Evolutionary conservation across 1,140 invertebrate species (phyloP), one percentile per base, ranked within the genome.

Genomic region (Conus betulinus): DNA sequence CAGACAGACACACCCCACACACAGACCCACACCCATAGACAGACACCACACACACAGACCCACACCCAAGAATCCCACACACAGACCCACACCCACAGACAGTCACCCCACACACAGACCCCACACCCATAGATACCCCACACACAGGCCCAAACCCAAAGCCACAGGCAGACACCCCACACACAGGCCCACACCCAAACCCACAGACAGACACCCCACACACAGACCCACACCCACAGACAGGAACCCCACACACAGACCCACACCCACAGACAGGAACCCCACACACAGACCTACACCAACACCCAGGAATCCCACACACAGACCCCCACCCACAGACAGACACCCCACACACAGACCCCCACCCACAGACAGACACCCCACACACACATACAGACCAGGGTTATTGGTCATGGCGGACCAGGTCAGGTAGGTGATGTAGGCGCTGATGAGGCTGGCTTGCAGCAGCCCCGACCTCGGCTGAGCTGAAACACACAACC

Each of bases 371-470:
- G 13, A 13, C 67, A 13, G 60, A 63, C 60, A 63, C 39, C 39
- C 39, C 6, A 71, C 67, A 71, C 15, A 71, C 67, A 71, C 15
- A 71, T n/a, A 71, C 67, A 20, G 96, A 97, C 97, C 96, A 95
- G 98, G 97, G 91, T 97, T 98, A 94, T 99, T 99, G 88, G 98
- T 97, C 95, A 99, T 97, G 81, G 99, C 98, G 17, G 99, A 99
- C 99, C 99, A 99, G 67, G 99, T 99, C 81, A 99, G 96, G 95
- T 99, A 99, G 92, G 98, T 97, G 3, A 98, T 97, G 94, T 99
- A 99, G 1, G 99, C 95, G 11, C 98, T 97, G 53, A 99, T 98
- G 52, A 99, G 96, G 1, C 98, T 98, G 3, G 99, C 98, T 96
- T 99, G 99, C 0, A 96, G 94, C 11, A 96, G 93, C 60, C 96